These are phyloP conservation scores for Gavialis gangeticus DNA, from an alignment of 2,113 vertebrate species.

Conservation along the genomic window DNA sequence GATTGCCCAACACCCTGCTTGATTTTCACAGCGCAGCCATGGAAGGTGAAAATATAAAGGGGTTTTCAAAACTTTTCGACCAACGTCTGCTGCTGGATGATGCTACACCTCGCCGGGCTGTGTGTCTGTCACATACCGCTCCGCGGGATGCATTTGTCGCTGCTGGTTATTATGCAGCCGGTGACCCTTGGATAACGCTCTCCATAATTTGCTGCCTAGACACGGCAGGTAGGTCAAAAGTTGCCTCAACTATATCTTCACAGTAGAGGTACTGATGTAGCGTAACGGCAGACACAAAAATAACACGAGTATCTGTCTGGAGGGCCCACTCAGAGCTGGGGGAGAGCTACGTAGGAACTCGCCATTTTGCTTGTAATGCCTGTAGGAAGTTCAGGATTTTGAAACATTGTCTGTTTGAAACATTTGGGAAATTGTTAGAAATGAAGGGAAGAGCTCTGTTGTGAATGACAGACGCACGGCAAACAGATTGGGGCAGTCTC, in stretches of 20 bases:
- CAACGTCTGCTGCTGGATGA: conserved; percentile 30
- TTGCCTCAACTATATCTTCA: not conserved
- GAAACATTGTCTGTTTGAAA: not conserved
- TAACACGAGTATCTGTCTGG: not conserved
- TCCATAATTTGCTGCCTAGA: not conserved
- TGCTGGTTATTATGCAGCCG: conserved; percentile 30
- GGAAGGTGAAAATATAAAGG: not conserved
- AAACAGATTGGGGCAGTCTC: not conserved
- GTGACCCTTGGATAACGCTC: not conserved
- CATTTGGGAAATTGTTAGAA: not conserved
- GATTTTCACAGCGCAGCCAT: not conserved
- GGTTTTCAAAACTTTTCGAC: conserved; percentile 22
- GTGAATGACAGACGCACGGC: not conserved
- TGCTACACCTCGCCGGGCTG: conserved; percentile 10
- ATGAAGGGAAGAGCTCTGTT: not conserved
- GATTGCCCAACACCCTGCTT: not conserved
- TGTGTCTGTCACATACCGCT: conserved; percentile 24
- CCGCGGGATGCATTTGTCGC: conserved; percentile 30
- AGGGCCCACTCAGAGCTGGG: not conserved
- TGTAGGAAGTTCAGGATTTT: not conserved
- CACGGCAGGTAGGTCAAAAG: not conserved
- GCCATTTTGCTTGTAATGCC: not conserved
- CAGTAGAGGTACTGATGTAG: not conserved
- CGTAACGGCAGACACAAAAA: not conserved
- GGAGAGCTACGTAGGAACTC: not conserved